Evolutionary conservation across 2,888 invertebrate species (phyloP), one percentile per base, ranked within the genome.

Genomic region (Machimus rusticus): DNA sequence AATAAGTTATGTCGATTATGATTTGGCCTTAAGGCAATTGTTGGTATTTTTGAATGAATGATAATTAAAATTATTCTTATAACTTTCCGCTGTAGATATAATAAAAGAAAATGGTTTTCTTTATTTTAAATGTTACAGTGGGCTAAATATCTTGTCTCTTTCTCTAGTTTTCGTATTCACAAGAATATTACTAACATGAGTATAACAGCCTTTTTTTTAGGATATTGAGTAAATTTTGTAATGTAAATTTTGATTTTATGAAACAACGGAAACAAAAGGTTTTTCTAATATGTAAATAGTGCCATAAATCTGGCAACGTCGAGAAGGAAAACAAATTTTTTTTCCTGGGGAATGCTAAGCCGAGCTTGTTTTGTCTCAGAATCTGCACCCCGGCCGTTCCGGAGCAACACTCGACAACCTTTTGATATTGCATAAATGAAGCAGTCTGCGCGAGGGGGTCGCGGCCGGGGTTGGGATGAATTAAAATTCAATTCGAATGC

Each of bases 401-500:
- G n/a, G 76, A 28, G 39, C 28, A 76, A 76, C 37, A 76, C 76
- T 76, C 76, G 76, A 76, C 34, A 76, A 34, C 76, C 76, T 76
- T 76, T 76, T 39, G 39, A 76, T 37, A 76, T 39, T 34, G 76
- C 76, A 76, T 76, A 34, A 39, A 76, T 76, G 34, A 19, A 28
- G 66, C 66, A 28, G 23, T 31, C 28, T 23, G 81, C 5, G 55
- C 51, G 66, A 81, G 51, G 51, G 23, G 19, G 34, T n/a, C 79
- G 28, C 46, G 51, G 55, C 23, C 28, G 14, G 23, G 28, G 51
- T 66, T 66, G 66, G 66, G 66, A 66, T 81, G 51, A 81, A 81
- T 81, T 81, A 81, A 81, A 55, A 81, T 81, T 81, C 81, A 81
- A 81, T 81, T 81, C 28, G 55, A 81, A 81, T 81, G 81, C 81